phyloP scores from a whole-genome alignment of 2,113 vertebrate species.

The Suricata suricatta region DNA sequence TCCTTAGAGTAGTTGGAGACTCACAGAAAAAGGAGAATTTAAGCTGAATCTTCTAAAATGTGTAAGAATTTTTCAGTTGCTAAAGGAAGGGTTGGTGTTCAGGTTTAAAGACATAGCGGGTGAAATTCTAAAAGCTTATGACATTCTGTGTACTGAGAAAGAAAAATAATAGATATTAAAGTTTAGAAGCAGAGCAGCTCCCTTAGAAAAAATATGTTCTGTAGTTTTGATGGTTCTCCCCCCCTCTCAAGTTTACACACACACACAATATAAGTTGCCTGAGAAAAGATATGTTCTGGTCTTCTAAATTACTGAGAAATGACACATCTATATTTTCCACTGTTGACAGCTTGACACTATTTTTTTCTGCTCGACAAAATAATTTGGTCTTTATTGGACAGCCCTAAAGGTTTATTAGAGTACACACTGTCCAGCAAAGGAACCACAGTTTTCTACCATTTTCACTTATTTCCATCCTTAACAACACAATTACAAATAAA shows the following conservation, averaged over 20 bases:
- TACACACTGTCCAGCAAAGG: constrained; percentile 45
- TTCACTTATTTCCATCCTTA: constrained; percentile 23
- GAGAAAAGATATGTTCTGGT: background rate
- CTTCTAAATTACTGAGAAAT: constrained; percentile 58
- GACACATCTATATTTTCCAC: constrained; percentile 37
- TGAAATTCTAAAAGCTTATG: background rate
- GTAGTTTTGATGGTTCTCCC: background rate
- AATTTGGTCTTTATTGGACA: constrained; percentile 42
- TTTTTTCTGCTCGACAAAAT: constrained; percentile 47
- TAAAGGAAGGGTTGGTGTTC: background rate
- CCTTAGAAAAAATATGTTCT: background rate
- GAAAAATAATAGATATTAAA: constrained; percentile 40
- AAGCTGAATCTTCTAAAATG: background rate
- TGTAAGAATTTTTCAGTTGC: background rate
- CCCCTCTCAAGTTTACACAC: background rate
- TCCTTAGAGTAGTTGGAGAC: background rate
- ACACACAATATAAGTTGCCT: background rate
- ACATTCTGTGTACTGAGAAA: background rate
- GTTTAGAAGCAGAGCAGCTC: constrained; percentile 20
- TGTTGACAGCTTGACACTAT: constrained; percentile 40
- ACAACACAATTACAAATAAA: constrained; percentile 58
- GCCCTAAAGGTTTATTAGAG: constrained; percentile 44
- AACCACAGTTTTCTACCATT: constrained; percentile 28
- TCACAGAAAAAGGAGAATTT: background rate
- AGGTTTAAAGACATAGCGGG: background rate